Base-by-base conservation (phyloP, 2,113 vertebrate genomes). In the Spermophilus dauricus region DNA sequence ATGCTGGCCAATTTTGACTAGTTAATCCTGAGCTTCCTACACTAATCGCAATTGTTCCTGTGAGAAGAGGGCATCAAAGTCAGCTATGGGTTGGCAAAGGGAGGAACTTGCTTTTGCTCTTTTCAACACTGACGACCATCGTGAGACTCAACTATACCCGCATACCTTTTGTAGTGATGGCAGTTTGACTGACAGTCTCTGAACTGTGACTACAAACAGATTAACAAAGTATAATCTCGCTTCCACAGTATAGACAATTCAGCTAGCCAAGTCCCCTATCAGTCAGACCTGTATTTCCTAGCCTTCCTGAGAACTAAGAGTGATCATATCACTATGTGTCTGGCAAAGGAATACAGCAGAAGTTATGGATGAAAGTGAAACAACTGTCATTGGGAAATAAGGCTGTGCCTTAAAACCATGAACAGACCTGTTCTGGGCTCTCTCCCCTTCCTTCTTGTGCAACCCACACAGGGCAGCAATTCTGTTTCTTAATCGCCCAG, bases 61-160 rank as follows among this genome's bases (percentile, higher is more conserved):
- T 37, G 84, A 72, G 72, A 81, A 84, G 8, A 5, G 2, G 2
- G 14, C 39, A 77, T 67, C 2, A 32, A 89, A 92, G 48, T 70
- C 77, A 92, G 11, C 67, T 48, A 48, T 2, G 5, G 69, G 8
- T 28, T 78, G 12, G 63, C 48, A 72, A 86, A 85, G 39, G 37
- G 87, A 95, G 53, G 16, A 72, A 72, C 6, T 78, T 39, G 26
- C 32, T 96, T 91, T 93, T 51, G 48, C 37, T 78, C 26, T 88
- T 93, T n/a, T 20, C 11, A 5, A 24, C 28, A 20, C 24, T 76
- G 26, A 73, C 8, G 56, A 14, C 42, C 26, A 56, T 89, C 37
- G 34, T 1, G 13, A 45, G 58, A 67, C 4, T 13, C 30, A 8
- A 28, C 28, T 8, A 1, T 2, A 42, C 18, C 37, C n/a, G 10